Percentiles rank a stretch among this genome's conserved stretches.
Conservation (phyloP, 2,888 invertebrate species). For the Acronicta leporina region DNA sequence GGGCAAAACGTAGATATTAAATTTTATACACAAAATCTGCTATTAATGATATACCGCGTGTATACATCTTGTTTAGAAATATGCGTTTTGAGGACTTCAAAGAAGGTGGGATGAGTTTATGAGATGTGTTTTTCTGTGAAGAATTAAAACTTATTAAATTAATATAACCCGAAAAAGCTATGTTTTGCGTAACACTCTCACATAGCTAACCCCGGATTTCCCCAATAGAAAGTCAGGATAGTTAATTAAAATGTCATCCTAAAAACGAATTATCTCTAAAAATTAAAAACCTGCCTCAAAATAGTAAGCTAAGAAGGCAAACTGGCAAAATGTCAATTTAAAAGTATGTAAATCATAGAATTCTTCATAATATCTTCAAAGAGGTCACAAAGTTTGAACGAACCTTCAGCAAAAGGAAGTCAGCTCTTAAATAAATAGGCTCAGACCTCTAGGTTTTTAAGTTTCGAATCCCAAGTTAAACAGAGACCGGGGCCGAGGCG, state of each 20-base stretch:
- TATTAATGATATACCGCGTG: slow-evolving; percentile 44
- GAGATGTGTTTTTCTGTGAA: too few species aligned
- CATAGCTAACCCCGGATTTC: too few species aligned
- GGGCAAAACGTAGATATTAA: slow-evolving; percentile 50
- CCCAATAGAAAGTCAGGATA: too few species aligned
- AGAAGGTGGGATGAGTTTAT: too few species aligned
- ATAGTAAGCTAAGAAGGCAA: background rate
- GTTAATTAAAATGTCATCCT: too few species aligned
- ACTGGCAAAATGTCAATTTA: background rate
- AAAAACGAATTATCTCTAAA: background rate
- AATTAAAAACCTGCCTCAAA: background rate
- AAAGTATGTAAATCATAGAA: background rate
- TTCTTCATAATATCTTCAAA: background rate
- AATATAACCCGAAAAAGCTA: too few species aligned
- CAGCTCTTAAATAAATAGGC: slow-evolving; percentile 23
- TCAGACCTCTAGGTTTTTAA: slow-evolving; percentile 51
- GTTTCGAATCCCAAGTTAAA: slow-evolving; percentile 60
- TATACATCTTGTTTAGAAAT: slow-evolving; percentile 18
- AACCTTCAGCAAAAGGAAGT: slow-evolving; percentile 8
- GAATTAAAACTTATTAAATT: too few species aligned
- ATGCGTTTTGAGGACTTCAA: slow-evolving; percentile 7
- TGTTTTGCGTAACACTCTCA: too few species aligned
- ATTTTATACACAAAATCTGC: slow-evolving; percentile 51
- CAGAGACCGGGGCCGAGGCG: slow-evolving; percentile 56
- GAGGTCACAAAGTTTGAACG: slow-evolving; percentile 28